A percentile compares a stretch with the other conserved stretches of the same genome.
phyloP scores from a whole-genome alignment of 1,140 invertebrate genomes.

The Eueides isabella region DNA sequence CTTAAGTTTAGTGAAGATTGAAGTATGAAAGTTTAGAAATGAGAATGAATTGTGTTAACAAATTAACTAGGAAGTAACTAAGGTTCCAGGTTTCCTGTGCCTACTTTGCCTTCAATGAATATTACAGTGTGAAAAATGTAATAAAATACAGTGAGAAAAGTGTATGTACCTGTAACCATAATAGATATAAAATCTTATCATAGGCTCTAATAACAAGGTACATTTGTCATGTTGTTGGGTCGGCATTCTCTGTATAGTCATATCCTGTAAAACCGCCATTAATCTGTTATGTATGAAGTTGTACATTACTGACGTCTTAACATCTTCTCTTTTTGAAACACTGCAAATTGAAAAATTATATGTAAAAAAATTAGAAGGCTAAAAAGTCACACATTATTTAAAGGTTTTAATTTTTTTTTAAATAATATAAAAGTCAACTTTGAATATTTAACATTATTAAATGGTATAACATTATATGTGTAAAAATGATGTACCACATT shows the following conservation, averaged over 20 bases:
- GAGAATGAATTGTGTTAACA: no score
- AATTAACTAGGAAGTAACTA: no score
- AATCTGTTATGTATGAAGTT: slow-evolving; percentile 91
- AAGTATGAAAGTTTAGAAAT: no score
- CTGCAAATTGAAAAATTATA: slow-evolving; percentile 58
- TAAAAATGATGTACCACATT: no score
- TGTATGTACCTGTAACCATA: slow-evolving; percentile 85
- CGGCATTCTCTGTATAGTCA: slow-evolving; percentile 87
- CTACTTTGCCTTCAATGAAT: background rate
- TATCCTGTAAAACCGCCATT: slow-evolving; percentile 89
- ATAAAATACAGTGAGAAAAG: background rate
- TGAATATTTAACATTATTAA: no score
- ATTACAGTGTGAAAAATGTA: no score
- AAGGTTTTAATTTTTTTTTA: no score
- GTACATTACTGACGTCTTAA: slow-evolving; percentile 84
- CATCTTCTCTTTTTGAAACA: slow-evolving; percentile 77
- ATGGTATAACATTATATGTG: no score
- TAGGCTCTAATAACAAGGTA: slow-evolving; percentile 85
- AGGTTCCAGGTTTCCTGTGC: no score
- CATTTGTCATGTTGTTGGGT: slow-evolving; percentile 59
- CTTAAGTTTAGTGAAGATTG: no score
- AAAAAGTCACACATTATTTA: no score
- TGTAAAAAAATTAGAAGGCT: slow-evolving; percentile 34
- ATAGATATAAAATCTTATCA: slow-evolving; percentile 88
- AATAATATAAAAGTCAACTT: no score